A percentile compares a stretch with the other conserved stretches of the same genome.
Conservation (phyloP, 2,888 invertebrate genomes). For the Xanthostigma xanthostigma region DNA sequence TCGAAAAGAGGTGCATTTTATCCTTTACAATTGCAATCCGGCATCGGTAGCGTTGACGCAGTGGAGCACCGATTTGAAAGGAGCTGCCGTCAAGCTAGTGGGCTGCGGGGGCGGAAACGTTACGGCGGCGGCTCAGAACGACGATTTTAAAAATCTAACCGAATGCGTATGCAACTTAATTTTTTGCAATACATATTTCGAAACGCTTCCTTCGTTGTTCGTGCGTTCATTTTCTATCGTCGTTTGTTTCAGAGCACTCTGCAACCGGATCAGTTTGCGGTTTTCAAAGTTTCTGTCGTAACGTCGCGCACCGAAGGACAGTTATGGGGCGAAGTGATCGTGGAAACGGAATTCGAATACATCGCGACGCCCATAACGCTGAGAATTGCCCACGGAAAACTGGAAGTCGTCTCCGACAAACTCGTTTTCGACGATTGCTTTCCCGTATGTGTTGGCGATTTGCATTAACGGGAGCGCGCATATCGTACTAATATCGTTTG, state of each 20-base stretch:
- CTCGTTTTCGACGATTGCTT: conserved; percentile 64
- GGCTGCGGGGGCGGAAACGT: conserved; percentile 41
- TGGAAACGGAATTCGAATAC: conserved; percentile 56
- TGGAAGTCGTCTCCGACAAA: conserved; percentile 50
- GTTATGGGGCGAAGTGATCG: conserved; percentile 50
- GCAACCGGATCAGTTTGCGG: conserved; percentile 44
- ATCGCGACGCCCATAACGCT: conserved; percentile 58
- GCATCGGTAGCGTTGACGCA: conserved; percentile 46
- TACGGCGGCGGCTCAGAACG: conserved; percentile 23
- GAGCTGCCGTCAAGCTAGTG: conserved; percentile 39
- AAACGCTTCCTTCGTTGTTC: not conserved
- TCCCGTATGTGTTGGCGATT: conserved; percentile 44
- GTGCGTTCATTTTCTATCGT: conserved; percentile 4
- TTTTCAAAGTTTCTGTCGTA: conserved; percentile 54
- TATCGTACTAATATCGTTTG: not conserved
- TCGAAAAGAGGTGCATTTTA: conserved; percentile 54
- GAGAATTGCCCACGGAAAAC: conserved; percentile 56
- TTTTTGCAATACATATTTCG: not conserved
- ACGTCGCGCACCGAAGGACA: conserved; percentile 52
- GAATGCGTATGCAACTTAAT: conserved; percentile 23
- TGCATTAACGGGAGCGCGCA: no score
- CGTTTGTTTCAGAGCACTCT: conserved; percentile 33
- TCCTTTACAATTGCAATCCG: conserved; percentile 61
- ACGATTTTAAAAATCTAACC: conserved; percentile 26
- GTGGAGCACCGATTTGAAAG: conserved; percentile 43